Evolutionary conservation across 1,140 invertebrate species (phyloP).

Genomic region (Chlorops oryzae): DNA sequence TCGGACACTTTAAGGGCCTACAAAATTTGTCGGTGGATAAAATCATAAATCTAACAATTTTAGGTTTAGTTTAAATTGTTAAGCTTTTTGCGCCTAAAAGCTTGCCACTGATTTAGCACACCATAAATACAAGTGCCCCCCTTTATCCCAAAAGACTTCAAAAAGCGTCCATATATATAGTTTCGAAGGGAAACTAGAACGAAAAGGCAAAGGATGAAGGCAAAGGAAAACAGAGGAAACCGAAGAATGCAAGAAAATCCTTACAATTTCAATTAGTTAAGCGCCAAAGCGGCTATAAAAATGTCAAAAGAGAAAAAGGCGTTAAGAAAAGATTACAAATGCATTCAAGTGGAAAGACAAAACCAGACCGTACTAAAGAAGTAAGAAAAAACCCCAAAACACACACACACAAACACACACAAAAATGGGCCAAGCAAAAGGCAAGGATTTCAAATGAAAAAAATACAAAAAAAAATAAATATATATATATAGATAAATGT

Average conservation of each 20-base stretch:
- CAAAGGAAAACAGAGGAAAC: background rate
- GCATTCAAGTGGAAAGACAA: constrained; percentile 43
- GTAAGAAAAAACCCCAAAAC: constrained; percentile 17
- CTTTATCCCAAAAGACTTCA: no score
- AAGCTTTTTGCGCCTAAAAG: background rate
- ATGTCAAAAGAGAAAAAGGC: constrained; percentile 20
- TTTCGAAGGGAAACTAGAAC: background rate
- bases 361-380: constrained; percentile 44
- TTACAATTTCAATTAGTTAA: constrained; percentile 40
- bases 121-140: no score
- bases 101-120: background rate
- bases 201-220: background rate
- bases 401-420: background rate
- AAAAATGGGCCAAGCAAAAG: constrained; percentile 9
- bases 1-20: no score
- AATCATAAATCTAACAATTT: background rate
- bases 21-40: background rate
- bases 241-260: background rate
- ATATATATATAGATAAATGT: no score
- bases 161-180: no score
- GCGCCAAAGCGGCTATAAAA: constrained; percentile 30
- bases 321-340: constrained; percentile 44
- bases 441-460: no score
- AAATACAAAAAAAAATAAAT: no score
- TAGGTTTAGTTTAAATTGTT: background rate